Evolutionary conservation across 2,113 vertebrate species (phyloP).

Genomic region (Gallinago media): DNA sequence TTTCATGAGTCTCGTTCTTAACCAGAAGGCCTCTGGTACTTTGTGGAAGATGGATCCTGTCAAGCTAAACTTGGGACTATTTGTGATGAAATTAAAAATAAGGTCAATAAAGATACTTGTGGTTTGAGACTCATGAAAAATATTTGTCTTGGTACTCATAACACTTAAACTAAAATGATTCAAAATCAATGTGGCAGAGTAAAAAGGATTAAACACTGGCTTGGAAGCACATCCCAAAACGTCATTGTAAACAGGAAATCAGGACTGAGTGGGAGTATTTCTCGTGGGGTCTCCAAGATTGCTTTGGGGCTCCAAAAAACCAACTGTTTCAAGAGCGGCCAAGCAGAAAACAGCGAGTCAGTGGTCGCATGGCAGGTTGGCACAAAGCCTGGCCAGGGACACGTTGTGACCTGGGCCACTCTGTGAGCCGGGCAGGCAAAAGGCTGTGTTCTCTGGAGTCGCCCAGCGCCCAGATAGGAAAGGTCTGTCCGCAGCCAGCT

Average conservation of each 20-base stretch:
- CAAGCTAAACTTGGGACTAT: conserved; percentile 20
- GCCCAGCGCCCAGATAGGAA: not conserved
- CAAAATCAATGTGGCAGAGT: conserved; percentile 63
- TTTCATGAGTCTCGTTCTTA: not conserved
- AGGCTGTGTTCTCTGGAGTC: fast-evolving
- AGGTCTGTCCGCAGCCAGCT: not conserved
- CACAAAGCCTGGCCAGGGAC: not conserved
- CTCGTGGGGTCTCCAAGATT: conserved; percentile 12
- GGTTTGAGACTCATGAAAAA: conserved; percentile 59
- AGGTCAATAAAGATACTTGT: conserved; percentile 49
- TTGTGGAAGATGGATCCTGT: not conserved
- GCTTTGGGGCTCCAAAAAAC: not conserved
- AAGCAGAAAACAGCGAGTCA: not conserved
- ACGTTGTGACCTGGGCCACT: not conserved
- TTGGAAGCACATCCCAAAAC: conserved; percentile 57
- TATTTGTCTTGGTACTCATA: conserved; percentile 62
- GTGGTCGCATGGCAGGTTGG: not conserved
- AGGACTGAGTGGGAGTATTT: conserved; percentile 45
- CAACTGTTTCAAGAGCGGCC: not conserved
- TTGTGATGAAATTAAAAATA: conserved; percentile 59
- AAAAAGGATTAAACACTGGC: conserved; percentile 43
- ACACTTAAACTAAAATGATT: conserved; percentile 51
- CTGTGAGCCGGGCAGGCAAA: not conserved
- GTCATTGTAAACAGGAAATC: conserved; percentile 69
- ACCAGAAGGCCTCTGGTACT: not conserved